phyloP scores from a whole-genome alignment of 1,140 invertebrate species.

The Eupeodes corollae region DNA sequence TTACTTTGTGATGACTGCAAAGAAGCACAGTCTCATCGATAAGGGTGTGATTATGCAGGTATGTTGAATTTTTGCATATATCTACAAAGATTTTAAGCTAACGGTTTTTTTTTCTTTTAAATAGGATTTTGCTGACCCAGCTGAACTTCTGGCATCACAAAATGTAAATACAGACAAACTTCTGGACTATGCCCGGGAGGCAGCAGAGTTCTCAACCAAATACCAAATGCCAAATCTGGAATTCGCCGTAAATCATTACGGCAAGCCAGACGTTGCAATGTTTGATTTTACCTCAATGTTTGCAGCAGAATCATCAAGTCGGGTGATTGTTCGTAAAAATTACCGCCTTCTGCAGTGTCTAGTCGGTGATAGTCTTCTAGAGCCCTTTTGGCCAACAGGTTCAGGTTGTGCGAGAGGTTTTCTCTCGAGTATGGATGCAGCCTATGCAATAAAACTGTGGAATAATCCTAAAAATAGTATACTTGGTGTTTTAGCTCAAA shows the following conservation, averaged over 20 bases:
- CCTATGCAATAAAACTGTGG: slow-evolving; percentile 88
- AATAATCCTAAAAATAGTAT: slow-evolving; percentile 54
- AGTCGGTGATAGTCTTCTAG: slow-evolving; percentile 91
- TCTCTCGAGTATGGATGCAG: slow-evolving; percentile 87
- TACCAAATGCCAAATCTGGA: slow-evolving; percentile 80
- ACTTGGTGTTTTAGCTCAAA: slow-evolving; percentile 78
- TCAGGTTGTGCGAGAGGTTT: slow-evolving; percentile 96
- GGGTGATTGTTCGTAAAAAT: slow-evolving; percentile 58
- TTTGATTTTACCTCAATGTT: slow-evolving; percentile 99
- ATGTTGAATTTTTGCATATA: slow-evolving; percentile 28
- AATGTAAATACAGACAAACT: slow-evolving; percentile 87
- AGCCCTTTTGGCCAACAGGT: slow-evolving; percentile 98
- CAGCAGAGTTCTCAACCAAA: slow-evolving; percentile 91
- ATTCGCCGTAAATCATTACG: slow-evolving; percentile 96
- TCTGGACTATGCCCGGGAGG: slow-evolving; percentile 87
- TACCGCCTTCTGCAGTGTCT: slow-evolving; percentile 74
- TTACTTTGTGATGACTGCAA: slow-evolving; percentile 99
- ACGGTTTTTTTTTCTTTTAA: slow-evolving; percentile 10
- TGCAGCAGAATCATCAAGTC: slow-evolving; percentile 86
- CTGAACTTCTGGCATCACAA: slow-evolving; percentile 68
- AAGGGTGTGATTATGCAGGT: slow-evolving; percentile 81
- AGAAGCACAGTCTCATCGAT: slow-evolving; percentile 85
- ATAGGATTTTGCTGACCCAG: slow-evolving; percentile 83
- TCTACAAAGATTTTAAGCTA: slow-evolving; percentile 33
- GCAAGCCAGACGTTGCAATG: slow-evolving; percentile 96